Evolutionary conservation across 2,113 vertebrate genomes (phyloP).

Genomic region (Falco punctatus): DNA sequence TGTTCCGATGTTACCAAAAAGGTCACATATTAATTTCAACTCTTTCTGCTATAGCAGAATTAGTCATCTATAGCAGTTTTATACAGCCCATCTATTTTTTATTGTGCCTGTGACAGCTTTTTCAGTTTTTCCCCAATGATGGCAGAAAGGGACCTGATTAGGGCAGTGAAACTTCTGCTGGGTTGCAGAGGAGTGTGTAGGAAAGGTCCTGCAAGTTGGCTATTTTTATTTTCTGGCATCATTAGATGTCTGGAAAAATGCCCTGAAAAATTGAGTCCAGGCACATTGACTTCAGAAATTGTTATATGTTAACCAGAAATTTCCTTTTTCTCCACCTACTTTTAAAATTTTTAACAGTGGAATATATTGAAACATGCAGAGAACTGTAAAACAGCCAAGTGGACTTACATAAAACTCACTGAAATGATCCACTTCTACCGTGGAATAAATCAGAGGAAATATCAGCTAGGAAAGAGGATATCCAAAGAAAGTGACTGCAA

Average conservation of each 20-base stretch:
- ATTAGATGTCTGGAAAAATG: slow-evolving; percentile 44
- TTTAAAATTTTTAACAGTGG: slow-evolving; percentile 65
- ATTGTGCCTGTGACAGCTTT: not conserved
- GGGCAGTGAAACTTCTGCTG: not conserved
- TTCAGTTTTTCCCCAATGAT: not conserved
- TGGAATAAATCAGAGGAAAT: slow-evolving; percentile 29
- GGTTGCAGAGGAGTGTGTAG: not conserved
- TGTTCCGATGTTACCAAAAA: not conserved
- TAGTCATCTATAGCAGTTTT: not conserved
- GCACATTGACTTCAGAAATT: slow-evolving; percentile 49
- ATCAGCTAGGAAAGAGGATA: slow-evolving; percentile 11
- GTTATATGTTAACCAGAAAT: slow-evolving; percentile 61
- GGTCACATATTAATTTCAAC: not conserved
- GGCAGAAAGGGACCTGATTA: not conserved
- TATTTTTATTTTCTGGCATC: slow-evolving; percentile 64
- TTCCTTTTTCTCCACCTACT: slow-evolving; percentile 61
- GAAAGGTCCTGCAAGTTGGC: not conserved
- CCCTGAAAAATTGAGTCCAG: slow-evolving; percentile 50
- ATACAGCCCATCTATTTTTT: not conserved
- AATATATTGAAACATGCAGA: slow-evolving; percentile 53
- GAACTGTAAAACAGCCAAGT: slow-evolving; percentile 20
- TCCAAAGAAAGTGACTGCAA: slow-evolving; percentile 18
- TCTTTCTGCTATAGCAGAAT: not conserved
- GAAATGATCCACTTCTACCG: slow-evolving; percentile 4
- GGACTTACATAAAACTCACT: slow-evolving; percentile 24